Evolutionary conservation across 2,888 invertebrate species (phyloP), one percentile per base, ranked within the genome.

Genomic region (Seira sanloemensis): DNA sequence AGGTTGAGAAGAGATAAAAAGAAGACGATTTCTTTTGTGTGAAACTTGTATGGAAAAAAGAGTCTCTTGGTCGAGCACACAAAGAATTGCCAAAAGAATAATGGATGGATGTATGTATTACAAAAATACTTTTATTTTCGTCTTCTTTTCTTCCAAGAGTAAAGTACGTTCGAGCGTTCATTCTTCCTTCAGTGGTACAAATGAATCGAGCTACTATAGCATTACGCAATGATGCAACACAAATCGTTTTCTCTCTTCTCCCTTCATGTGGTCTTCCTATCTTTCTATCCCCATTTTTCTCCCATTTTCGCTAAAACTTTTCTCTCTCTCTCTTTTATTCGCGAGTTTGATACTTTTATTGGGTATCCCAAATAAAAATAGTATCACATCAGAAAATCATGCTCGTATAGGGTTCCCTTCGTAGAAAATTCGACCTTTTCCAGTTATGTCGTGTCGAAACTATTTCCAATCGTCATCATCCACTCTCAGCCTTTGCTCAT

Each of bases 1-100:
- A 72, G 77, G 72, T 74, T 75, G 69, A 74, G 50, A 77, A 83
- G 76, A 77, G 82, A 77, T 73, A 62, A 62, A 83, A 83, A n/a
- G n/a, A 82, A 83, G 77, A 25, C 67, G n/a, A 67, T 71, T 50
- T 68, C 77, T 72, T 78, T 83, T 77, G 71, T 76, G 71, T 19
- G 71, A 72, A 77, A 77, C 73, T 83, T 77, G 77, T 73, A 37
- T 72, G 62, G 21, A 65, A 77, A 77, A 77, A 77, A 72, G 77
- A 67, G 68, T 25, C 74, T 74, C 27, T 65, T 69, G 74, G 75
- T 75, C 75, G 71, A 65, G 71, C 76, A 69, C 46, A 73, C 73
- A 83, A 77, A 62, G 62, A 62, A 77, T 72, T 77, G 82, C 68
- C 82, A 77, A 77, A 62, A 81, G 79, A 79, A 78, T 78, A 50